phyloP scores from a whole-genome alignment of 2,888 invertebrate genomes.

The Sesamia inferens region DNA sequence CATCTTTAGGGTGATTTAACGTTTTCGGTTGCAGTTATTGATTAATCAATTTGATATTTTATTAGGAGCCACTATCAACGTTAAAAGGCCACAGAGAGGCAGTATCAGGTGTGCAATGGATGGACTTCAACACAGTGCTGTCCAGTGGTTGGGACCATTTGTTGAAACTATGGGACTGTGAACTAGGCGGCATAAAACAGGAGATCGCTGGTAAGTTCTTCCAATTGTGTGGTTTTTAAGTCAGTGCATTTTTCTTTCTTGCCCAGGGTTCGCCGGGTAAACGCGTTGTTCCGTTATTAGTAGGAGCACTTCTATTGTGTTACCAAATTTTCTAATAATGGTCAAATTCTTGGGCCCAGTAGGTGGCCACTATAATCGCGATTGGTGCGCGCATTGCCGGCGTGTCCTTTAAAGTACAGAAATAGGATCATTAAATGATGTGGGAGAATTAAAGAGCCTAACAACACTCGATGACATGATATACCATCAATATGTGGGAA shows the following conservation, averaged over 20 bases:
- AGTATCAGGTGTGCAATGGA: conserved; percentile 96
- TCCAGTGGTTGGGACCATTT: conserved; percentile 99
- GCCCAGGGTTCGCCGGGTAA: not conserved
- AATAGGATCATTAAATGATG: too few species aligned
- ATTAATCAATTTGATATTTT: conserved; percentile 28
- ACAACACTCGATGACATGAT: too few species aligned
- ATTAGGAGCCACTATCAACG: conserved; percentile 95
- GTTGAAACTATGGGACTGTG: too few species aligned
- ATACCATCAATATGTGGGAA: too few species aligned
- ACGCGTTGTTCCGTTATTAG: not conserved
- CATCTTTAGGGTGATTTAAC: too few species aligned
- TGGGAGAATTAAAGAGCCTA: too few species aligned
- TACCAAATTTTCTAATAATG: too few species aligned
- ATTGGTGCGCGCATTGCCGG: too few species aligned
- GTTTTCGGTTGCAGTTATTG: too few species aligned
- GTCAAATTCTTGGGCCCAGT: not conserved
- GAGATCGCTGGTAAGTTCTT: conserved; percentile 86
- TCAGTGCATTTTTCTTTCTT: not conserved
- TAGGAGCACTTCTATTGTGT: not conserved
- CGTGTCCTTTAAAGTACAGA: too few species aligned
- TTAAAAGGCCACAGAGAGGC: conserved; percentile 98
- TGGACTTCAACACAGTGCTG: conserved; percentile 93
- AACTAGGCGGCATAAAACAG: too few species aligned
- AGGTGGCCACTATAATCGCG: not conserved
- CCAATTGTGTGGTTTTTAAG: not conserved